These are phyloP conservation scores for Hippotragus niger DNA, from an alignment of 2,113 vertebrate species.

Conservation along the genomic window DNA sequence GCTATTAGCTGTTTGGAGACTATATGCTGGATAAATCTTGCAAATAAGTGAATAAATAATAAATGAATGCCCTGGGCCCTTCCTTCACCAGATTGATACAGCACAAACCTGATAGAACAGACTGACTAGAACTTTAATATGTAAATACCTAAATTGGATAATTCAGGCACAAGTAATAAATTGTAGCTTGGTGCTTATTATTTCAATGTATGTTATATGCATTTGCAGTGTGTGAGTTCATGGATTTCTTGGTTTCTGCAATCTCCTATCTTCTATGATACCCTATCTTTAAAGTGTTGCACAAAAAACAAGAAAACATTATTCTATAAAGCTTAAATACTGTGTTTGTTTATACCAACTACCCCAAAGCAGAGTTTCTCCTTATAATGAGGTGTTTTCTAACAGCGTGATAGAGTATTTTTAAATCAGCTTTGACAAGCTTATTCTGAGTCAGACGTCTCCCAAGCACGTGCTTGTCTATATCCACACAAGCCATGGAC, in stretches of 20 bases:
- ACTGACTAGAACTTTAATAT: slow-evolving; percentile 14
- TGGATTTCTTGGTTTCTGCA: neutral
- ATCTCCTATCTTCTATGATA: neutral
- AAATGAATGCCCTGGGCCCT: neutral
- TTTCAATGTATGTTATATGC: slow-evolving; percentile 46
- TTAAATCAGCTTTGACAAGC: neutral
- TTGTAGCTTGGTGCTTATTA: slow-evolving; percentile 15
- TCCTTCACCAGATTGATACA: slow-evolving; percentile 17
- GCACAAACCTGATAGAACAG: neutral
- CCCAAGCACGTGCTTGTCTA: neutral
- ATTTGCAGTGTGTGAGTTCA: neutral
- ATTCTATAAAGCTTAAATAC: neutral
- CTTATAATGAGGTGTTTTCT: slow-evolving; percentile 38
- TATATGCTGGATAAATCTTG: slow-evolving; percentile 31
- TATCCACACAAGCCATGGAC: neutral
- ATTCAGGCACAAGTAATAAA: slow-evolving; percentile 43
- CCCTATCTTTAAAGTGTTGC: neutral
- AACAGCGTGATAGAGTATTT: neutral
- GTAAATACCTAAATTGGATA: slow-evolving; percentile 51
- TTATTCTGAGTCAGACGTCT: neutral
- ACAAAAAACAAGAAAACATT: neutral
- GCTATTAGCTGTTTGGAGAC: neutral
- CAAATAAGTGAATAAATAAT: slow-evolving; percentile 67
- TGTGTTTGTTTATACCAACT: neutral
- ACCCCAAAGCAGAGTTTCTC: neutral